Evolutionary conservation across 2,888 invertebrate genomes (phyloP).

Genomic region (Cacoxenus indagator): DNA sequence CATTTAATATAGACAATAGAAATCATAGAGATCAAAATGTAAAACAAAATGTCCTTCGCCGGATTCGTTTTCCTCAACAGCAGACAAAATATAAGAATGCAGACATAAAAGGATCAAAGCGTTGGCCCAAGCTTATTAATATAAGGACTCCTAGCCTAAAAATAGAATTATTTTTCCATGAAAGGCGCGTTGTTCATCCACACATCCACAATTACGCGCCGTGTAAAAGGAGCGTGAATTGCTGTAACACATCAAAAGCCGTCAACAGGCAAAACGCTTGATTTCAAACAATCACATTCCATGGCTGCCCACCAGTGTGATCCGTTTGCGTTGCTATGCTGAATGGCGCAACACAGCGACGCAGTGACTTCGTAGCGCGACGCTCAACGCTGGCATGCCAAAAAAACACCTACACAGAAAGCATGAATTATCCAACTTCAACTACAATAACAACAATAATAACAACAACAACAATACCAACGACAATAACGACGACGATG

Average conservation of each 20-base stretch:
- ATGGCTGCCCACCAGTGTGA: slow-evolving; percentile 39
- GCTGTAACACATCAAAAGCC: not conserved
- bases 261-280: slow-evolving; percentile 35
- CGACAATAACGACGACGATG: not conserved
- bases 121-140: too few species aligned
- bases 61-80: too few species aligned
- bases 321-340: slow-evolving; percentile 8
- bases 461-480: not conserved
- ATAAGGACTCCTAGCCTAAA: too few species aligned
- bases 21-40: too few species aligned
- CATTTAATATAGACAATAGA: too few species aligned
- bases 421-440: slow-evolving; percentile 9
- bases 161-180: too few species aligned
- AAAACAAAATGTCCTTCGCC: too few species aligned
- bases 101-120: too few species aligned
- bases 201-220: too few species aligned
- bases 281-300: slow-evolving; percentile 55
- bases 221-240: not conserved
- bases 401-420: slow-evolving; percentile 16
- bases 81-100: too few species aligned
- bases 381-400: slow-evolving; percentile 9
- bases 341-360: slow-evolving; percentile 29
- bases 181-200: too few species aligned
- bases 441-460: slow-evolving; percentile 3
- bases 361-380: slow-evolving; percentile 20